Percentiles rank a stretch among this genome's conserved stretches.
phyloP scores from a whole-genome alignment of 2,888 invertebrate species.

The Ctenicera cuprea region DNA sequence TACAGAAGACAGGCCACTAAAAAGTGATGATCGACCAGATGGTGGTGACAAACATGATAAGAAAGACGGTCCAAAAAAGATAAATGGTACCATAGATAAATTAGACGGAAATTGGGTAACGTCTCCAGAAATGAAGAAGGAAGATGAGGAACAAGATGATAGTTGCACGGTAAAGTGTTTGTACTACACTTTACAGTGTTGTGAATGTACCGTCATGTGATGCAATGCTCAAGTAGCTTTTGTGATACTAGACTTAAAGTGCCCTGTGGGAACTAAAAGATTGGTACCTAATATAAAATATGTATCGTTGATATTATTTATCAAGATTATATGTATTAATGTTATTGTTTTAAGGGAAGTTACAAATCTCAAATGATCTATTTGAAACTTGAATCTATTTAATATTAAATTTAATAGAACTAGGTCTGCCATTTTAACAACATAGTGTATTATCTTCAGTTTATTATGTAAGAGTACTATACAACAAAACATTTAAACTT shows the following conservation, averaged over 20 bases:
- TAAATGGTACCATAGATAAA: conserved; percentile 50
- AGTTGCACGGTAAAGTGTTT: conserved; percentile 78
- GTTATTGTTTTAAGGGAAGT: conserved; percentile 12
- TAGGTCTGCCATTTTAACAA: conserved; percentile 35
- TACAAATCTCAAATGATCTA: not conserved
- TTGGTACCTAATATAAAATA: conserved; percentile 11
- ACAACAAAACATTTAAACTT: conserved; percentile 29
- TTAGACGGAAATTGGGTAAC: conserved; percentile 48
- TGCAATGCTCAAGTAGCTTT: conserved; percentile 38
- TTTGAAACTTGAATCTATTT: not conserved
- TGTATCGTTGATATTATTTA: conserved; percentile 20
- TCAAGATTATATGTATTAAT: conserved; percentile 10
- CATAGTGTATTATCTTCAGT: conserved; percentile 25
- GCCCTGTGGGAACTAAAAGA: conserved; percentile 3
- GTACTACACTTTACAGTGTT: conserved; percentile 79
- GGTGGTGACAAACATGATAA: conserved; percentile 53
- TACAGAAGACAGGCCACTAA: conserved; percentile 44
- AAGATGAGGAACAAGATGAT: conserved; percentile 72
- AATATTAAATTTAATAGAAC: conserved; percentile 23
- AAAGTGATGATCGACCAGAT: conserved; percentile 49
- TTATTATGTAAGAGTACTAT: conserved; percentile 32
- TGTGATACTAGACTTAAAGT: conserved; percentile 48
- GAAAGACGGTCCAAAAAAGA: conserved; percentile 40
- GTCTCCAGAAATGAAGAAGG: conserved; percentile 53
- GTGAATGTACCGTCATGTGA: conserved; percentile 75